These are phyloP conservation scores for Chamaetylas fuelleborni DNA, from an alignment of 2,113 vertebrate genomes.

Conservation along the genomic window DNA sequence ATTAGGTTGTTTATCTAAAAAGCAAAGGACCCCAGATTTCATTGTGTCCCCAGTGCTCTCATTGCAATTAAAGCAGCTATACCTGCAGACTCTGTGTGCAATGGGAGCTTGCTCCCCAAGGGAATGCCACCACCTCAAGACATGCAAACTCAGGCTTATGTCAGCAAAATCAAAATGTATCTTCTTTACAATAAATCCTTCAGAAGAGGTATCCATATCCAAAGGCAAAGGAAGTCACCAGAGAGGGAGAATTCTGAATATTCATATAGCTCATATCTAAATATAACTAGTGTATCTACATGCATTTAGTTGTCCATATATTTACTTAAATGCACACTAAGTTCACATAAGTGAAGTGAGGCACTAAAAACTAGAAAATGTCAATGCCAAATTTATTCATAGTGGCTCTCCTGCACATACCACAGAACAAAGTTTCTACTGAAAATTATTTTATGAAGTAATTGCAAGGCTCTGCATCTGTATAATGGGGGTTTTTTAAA, in stretches of 20 bases:
- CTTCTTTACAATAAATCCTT: neutral
- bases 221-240: neutral
- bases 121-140: neutral
- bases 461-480: neutral
- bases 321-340: neutral
- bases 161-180: neutral
- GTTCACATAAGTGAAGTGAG: neutral
- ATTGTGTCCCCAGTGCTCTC: neutral
- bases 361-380: neutral
- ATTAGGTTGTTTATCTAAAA: neutral
- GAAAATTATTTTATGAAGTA: neutral
- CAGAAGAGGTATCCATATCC: neutral
- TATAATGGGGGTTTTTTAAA: neutral
- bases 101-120: neutral
- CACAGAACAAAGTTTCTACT: neutral
- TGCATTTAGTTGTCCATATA: neutral
- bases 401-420: neutral
- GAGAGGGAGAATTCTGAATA: neutral
- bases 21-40: neutral
- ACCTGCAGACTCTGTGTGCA: neutral
- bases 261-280: neutral
- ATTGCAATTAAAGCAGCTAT: neutral
- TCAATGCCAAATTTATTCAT: neutral
- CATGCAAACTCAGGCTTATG: neutral
- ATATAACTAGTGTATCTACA: neutral